Conservation (phyloP, 35 echinoderm and acorn worm genomes). For the Chiridota heheva region DNA sequence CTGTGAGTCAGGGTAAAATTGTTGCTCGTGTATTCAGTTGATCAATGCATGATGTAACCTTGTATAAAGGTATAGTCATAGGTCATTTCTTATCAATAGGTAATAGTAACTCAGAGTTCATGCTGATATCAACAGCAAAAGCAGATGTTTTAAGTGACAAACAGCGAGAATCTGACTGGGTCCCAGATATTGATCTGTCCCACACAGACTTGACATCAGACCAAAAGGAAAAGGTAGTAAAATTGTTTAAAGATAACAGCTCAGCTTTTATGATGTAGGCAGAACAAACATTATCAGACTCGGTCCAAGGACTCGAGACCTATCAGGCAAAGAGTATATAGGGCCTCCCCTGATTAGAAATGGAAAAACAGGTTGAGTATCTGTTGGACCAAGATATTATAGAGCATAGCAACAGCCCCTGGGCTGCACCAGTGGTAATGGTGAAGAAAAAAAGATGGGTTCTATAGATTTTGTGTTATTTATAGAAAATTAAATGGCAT, state of each 20-base stretch:
- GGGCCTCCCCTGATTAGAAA: constrained; percentile 40
- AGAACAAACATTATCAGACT: constrained; percentile 26
- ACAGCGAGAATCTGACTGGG: background rate
- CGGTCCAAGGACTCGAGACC: background rate
- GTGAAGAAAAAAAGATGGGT: constrained; percentile 52
- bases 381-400: constrained; percentile 52
- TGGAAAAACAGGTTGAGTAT: constrained; percentile 4
- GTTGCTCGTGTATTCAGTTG: background rate
- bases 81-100: background rate
- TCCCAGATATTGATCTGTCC: constrained; percentile 12
- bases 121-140: background rate
- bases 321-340: constrained; percentile 32
- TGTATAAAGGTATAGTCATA: background rate
- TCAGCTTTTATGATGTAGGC: constrained; percentile 36
- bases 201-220: background rate
- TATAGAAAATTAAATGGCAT: constrained; percentile 33
- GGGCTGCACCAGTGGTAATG: constrained; percentile 28
- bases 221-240: constrained; percentile 15
- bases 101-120: background rate
- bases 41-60: background rate
- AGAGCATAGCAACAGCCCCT: constrained; percentile 39
- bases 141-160: background rate
- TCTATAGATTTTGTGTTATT: constrained; percentile 31
- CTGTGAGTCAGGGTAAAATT: background rate
- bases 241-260: constrained; percentile 9